phyloP scores from a whole-genome alignment of 1,140 invertebrate genomes.

The Cyclina sinensis region DNA sequence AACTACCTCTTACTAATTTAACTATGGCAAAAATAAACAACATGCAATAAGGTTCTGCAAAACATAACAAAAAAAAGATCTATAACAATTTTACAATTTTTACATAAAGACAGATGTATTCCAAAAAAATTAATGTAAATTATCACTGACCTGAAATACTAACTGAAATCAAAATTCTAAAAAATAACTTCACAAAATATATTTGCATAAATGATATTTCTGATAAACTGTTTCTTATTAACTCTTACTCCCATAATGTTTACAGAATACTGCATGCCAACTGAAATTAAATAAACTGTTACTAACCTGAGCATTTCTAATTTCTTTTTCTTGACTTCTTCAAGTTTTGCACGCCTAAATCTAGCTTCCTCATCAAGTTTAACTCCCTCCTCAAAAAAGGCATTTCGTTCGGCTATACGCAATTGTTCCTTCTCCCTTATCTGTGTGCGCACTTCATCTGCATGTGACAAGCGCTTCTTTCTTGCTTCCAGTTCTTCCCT shows the following conservation, averaged over 20 bases:
- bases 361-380: constrained; percentile 86
- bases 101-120: no score
- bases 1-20: no score
- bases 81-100: no score
- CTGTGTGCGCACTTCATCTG: constrained; percentile 85
- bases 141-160: no score
- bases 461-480: constrained; percentile 80
- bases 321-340: constrained; percentile 86
- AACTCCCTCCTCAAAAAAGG: constrained; percentile 87
- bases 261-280: not conserved
- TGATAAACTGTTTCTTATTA: no score
- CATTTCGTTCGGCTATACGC: constrained; percentile 83
- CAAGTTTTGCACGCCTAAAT: constrained; percentile 82
- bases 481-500: constrained; percentile 79
- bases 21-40: not conserved
- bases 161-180: no score
- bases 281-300: not conserved
- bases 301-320: constrained; percentile 85
- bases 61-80: no score
- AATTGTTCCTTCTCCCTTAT: constrained; percentile 86
- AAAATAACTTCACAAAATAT: no score
- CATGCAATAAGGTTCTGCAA: no score
- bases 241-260: no score
- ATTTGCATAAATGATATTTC: no score
- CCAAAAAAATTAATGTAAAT: no score